Evolutionary conservation across 2,113 vertebrate genomes (phyloP), one percentile per base, ranked within the genome.

Genomic region (Aix galericulata): DNA sequence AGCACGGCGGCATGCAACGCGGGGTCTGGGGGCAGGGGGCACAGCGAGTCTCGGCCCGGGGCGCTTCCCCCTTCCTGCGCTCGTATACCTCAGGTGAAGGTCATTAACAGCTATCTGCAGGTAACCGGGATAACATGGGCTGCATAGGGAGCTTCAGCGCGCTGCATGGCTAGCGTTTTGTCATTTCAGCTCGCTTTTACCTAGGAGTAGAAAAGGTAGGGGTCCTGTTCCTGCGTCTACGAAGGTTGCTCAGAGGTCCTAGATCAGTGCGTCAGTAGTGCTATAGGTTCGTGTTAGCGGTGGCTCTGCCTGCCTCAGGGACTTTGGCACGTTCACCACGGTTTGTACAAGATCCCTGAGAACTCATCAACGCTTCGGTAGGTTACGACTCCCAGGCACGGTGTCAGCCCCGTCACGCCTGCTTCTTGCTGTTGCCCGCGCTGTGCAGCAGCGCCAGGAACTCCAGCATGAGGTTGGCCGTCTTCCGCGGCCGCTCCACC

Each of bases 401-500:
- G 73, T 4, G 11, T 44, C 93, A 81, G 6, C 32, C 62, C 52
- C 1, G 11, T 98, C 97, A 98, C 13, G 97, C 97, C 74, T 97
- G 97, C 96, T 99, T 99, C 97, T 99, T 99, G 60, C 91, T 96
- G 84, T 95, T 97, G 73, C 98, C 97, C 64, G 86, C 52, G 76
- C 94, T 98, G 93, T 99, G 98, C 95, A 99, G 97, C 74, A 97
- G 95, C 0, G 96, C 96, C 88, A 99, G 91, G 85, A 99, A 99
- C 96, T 99, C 98, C 13, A 97, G 38, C 8, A 99, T 97, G 91
- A 99, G 98, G 74, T 98, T 98, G 44, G 99, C 99, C 0, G 98
- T 97, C 94, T 99, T 99, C 76, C 98, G 98, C 16, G 99, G 99
- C 44, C 98, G 97, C 95, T 99, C 99, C 98, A 99, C 95, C 56